Conservation (phyloP, 2,113 vertebrate species). For the Ailuropoda melanoleuca region DNA sequence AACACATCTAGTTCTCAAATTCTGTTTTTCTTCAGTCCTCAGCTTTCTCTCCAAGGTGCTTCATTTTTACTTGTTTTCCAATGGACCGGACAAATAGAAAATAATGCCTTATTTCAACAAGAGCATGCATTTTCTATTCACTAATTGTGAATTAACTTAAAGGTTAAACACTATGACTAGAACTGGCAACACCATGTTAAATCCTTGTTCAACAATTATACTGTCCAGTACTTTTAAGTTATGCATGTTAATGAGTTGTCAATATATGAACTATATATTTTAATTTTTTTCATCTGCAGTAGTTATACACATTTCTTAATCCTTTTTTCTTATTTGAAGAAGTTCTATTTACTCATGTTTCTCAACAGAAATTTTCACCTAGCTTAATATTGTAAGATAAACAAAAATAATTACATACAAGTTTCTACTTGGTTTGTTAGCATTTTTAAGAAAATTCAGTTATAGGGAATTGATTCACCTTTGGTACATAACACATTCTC, state of each 20-base stretch:
- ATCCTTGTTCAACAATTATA: background rate
- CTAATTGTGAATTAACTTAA: slow-evolving; percentile 12
- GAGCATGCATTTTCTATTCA: background rate
- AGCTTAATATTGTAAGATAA: background rate
- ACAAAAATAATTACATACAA: background rate
- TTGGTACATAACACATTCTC: background rate
- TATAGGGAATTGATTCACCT: background rate
- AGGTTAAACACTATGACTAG: background rate
- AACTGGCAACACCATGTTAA: background rate
- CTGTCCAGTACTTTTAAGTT: background rate
- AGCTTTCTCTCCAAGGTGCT: background rate
- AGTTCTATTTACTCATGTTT: background rate
- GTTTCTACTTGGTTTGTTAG: background rate
- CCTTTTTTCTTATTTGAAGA: background rate
- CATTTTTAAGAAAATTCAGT: background rate
- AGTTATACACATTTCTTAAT: background rate
- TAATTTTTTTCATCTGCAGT: background rate
- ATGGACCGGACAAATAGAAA: background rate
- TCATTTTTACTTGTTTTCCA: background rate
- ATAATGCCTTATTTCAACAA: background rate
- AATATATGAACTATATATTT: background rate
- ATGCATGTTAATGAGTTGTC: background rate
- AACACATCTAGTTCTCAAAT: background rate
- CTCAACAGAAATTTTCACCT: background rate
- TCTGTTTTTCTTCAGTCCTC: background rate